Conservation (phyloP, 2,888 invertebrate genomes). For the Phyllotreta striolata region DNA sequence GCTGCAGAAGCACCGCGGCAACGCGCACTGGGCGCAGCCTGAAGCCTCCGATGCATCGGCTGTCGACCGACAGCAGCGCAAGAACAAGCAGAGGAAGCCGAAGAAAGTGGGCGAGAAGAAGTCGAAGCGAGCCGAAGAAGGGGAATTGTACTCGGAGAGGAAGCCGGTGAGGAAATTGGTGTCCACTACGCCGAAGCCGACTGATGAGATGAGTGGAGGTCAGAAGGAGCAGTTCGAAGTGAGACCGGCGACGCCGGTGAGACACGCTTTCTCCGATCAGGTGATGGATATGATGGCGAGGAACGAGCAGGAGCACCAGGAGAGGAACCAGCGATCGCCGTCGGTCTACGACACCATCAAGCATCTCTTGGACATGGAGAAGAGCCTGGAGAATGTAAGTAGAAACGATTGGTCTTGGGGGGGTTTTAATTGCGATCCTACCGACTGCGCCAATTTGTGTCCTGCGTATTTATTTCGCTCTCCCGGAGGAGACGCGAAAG, state of each 20-base stretch:
- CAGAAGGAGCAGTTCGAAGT: conserved; percentile 73
- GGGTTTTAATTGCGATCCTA: not conserved
- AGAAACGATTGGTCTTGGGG: too few relatives aligned
- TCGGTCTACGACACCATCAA: conserved; percentile 68
- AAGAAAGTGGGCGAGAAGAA: conserved; percentile 33
- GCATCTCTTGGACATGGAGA: conserved; percentile 66
- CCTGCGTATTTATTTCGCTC: not conserved
- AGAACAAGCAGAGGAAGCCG: conserved; percentile 31
- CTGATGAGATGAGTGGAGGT: conserved; percentile 57
- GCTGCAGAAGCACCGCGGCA: conserved; percentile 63
- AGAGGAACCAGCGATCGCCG: conserved; percentile 57
- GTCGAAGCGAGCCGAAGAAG: conserved; percentile 32
- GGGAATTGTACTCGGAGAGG: conserved; percentile 55
- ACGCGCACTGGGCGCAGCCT: conserved; percentile 47
- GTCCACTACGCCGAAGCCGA: conserved; percentile 37
- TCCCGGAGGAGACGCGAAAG: not conserved
- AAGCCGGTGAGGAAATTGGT: conserved; percentile 53
- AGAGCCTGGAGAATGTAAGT: conserved; percentile 67
- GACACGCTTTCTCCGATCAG: conserved; percentile 65
- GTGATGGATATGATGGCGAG: conserved; percentile 63
- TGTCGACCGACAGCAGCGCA: conserved; percentile 36
- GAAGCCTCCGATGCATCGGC: too few relatives aligned
- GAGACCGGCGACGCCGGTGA: conserved; percentile 66
- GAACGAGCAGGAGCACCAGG: too few relatives aligned
- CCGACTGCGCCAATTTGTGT: not conserved